Percentiles rank a stretch among this genome's conserved stretches.
Evolutionary conservation across 2,888 invertebrate species (phyloP).

Genomic region (Ectemnius lituratus): DNA sequence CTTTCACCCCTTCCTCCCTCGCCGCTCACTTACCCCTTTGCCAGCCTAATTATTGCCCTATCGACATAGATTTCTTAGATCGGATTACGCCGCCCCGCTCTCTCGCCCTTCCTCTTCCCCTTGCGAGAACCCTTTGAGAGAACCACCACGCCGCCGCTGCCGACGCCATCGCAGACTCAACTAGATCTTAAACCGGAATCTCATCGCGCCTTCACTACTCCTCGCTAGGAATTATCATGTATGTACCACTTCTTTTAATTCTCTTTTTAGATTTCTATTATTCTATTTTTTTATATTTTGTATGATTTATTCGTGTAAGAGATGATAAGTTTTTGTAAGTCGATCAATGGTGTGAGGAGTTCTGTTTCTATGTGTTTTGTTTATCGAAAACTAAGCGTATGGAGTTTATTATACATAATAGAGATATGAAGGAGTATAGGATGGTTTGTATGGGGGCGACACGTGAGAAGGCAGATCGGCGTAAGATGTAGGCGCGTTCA

Average conservation of each 20-base stretch:
- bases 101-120: background rate
- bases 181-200: slow-evolving; percentile 15
- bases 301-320: too few species aligned
- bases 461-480: background rate
- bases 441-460: too few species aligned
- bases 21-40: slow-evolving; percentile 39
- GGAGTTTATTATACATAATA: too few species aligned
- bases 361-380: too few species aligned
- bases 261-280: too few species aligned
- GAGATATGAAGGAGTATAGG: too few species aligned
- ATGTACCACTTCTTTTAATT: too few species aligned
- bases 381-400: too few species aligned
- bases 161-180: background rate
- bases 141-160: background rate
- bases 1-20: slow-evolving; percentile 3
- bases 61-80: slow-evolving; percentile 66
- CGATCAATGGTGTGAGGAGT: too few species aligned
- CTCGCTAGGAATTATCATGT: too few species aligned
- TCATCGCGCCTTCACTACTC: background rate
- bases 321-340: too few species aligned
- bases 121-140: background rate
- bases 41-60: slow-evolving; percentile 74
- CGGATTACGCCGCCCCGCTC: slow-evolving; percentile 57
- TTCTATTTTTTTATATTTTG: too few species aligned
- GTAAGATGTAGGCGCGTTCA: slow-evolving; percentile 36